Percentiles rank a stretch among this genome's conserved stretches.
Conservation (phyloP, 2,797 vertebrate species). For the Mormyrops boulengeri region DNA sequence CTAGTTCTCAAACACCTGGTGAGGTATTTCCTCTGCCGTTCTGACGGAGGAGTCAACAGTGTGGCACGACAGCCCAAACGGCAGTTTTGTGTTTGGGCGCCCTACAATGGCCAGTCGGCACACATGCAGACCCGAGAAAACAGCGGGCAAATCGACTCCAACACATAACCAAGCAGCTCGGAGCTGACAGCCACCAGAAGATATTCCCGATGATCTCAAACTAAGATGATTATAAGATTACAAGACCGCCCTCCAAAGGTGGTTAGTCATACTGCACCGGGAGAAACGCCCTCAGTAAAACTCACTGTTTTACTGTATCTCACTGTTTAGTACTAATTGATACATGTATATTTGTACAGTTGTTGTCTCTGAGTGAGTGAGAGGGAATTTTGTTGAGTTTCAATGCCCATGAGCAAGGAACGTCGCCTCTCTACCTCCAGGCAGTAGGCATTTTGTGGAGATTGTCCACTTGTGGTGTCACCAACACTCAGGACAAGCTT, state of each 20-base stretch:
- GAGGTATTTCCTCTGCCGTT: not conserved
- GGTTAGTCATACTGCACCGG: not conserved
- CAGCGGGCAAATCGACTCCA: not conserved
- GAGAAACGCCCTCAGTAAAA: not conserved
- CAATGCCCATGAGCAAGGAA: not conserved
- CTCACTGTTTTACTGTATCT: not conserved
- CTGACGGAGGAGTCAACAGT: not conserved
- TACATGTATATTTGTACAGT: not conserved
- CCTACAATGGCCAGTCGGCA: not conserved
- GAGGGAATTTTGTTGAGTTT: not conserved
- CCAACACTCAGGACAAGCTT: not conserved
- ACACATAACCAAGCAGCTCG: not conserved
- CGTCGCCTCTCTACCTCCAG: not conserved
- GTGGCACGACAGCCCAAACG: not conserved
- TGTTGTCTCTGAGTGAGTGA: not conserved
- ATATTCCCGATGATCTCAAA: not conserved
- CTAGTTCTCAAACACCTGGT: not conserved
- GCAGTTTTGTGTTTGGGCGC: not conserved
- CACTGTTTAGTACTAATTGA: not conserved
- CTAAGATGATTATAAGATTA: not conserved
- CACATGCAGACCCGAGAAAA: not conserved
- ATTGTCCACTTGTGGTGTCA: conserved; percentile 26
- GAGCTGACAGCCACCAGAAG: not conserved
- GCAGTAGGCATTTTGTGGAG: conserved; percentile 31
- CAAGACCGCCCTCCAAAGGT: not conserved